Base-by-base conservation (phyloP, 2,888 invertebrate genomes). In the Stenodema calcarata region DNA sequence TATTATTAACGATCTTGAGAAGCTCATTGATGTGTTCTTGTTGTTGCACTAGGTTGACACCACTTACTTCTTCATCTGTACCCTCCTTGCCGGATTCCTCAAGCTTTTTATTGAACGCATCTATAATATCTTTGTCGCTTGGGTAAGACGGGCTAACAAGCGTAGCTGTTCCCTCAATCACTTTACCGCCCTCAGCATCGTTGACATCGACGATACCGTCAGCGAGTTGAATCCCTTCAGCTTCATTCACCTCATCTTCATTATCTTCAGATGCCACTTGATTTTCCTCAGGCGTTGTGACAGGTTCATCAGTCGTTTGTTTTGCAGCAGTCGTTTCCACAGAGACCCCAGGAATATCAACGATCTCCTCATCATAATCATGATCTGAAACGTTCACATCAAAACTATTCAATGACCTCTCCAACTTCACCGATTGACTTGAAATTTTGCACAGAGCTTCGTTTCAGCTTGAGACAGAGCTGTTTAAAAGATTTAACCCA, bases 1-100 rank as follows among this genome's bases (percentile, higher is more conserved):
- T 84, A 18, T 28, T 62, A 28, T 75, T 35, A 28, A 86, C 44
- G 28, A 86, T 54, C 42, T 76, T 86, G 54, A 78, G 18, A 23
- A 86, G 70, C 27, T 86, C 69, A 27, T 78, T 44, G 27, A 30
- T 27, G 11, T 50, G 28, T 16, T 76, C 76, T 18, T 27, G 2
- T 12, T 35, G 42, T 2, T 54, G 14, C 11, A 30, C 30, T 12
- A 30, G 1, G 35, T 80, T 80, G 4, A 44, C 23, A 76, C 28
- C 41, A 27, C 7, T 27, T 27, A 27, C n/a, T 35, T 35, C 41
- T 1, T 30, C 14, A 27, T 27, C 23, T 1, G 16, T 0, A 35
- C 16, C 73, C 0, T 16, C n/a, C 18, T 73, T 73, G 16, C 35
- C 35, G 9, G 41, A 30, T 41, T 70, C 70, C 11, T 73, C 73